A percentile compares a stretch with the other conserved stretches of the same genome.
These are phyloP conservation scores for Ptychoptera contaminata DNA, from an alignment of 2,888 invertebrate species.

Conservation along the genomic window DNA sequence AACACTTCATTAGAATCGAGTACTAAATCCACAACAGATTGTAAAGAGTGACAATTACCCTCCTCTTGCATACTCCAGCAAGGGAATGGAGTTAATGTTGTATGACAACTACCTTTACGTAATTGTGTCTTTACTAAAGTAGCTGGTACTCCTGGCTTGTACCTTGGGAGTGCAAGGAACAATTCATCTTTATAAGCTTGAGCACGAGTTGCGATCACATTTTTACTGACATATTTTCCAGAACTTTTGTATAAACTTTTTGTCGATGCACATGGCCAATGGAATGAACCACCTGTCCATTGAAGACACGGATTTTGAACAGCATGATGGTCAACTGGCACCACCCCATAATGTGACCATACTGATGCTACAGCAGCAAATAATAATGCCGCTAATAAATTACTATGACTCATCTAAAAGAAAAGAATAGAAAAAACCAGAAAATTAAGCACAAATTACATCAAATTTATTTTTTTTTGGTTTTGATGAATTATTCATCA, in stretches of 20 bases:
- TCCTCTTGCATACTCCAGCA: constrained; percentile 46
- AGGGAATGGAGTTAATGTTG: constrained; percentile 42
- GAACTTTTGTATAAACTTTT: constrained; percentile 39
- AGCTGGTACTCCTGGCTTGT: constrained; percentile 46
- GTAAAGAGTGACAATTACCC: constrained; percentile 44
- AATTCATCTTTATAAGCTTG: constrained; percentile 39
- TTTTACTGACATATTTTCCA: constrained; percentile 39
- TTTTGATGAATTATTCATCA: no score
- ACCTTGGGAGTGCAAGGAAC: constrained; percentile 40
- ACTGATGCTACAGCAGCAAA: constrained; percentile 11
- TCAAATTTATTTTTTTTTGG: no score
- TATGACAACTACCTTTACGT: constrained; percentile 32
- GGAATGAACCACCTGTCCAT: constrained; percentile 33
- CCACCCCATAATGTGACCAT: constrained; percentile 19
- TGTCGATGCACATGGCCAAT: constrained; percentile 36
- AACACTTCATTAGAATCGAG: constrained; percentile 45
- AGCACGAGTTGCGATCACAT: constrained; percentile 41
- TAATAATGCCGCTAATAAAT: constrained; percentile 6
- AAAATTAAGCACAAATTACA: no score
- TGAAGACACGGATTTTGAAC: constrained; percentile 17
- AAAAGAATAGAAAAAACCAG: not conserved
- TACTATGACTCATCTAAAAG: constrained; percentile 8
- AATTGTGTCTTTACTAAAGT: constrained; percentile 42
- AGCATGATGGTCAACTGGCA: constrained; percentile 17
- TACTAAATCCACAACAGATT: constrained; percentile 52